These are phyloP conservation scores for Phocides pigmalion DNA, from an alignment of 1,140 invertebrate genomes.

Conservation along the genomic window DNA sequence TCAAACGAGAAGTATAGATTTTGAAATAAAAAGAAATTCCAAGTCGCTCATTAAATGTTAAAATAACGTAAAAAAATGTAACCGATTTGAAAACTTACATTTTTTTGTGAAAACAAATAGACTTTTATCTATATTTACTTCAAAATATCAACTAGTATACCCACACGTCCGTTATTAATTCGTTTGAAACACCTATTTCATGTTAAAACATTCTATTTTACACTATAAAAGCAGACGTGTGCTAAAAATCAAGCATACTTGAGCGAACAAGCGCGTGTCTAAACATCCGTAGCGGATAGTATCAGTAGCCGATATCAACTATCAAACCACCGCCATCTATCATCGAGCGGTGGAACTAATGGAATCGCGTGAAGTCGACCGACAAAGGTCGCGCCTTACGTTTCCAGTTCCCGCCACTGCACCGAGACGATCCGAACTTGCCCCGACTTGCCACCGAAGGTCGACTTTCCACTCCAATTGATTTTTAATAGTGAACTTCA, in stretches of 20 bases:
- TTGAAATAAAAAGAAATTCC: too few species aligned
- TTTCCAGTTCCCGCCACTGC: conserved; percentile 76
- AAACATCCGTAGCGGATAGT: conserved; percentile 16
- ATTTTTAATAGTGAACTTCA: conserved; percentile 80
- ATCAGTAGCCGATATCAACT: conserved; percentile 28
- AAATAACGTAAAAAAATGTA: too few species aligned
- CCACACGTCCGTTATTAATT: too few species aligned
- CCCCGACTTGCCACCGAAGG: conserved; percentile 51
- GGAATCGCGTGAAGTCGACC: conserved; percentile 73
- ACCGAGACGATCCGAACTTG: conserved; percentile 68
- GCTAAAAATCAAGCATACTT: conserved; percentile 11
- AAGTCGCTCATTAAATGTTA: too few species aligned
- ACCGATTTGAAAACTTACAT: too few species aligned
- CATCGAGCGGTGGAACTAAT: conserved; percentile 61
- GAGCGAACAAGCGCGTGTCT: not conserved
- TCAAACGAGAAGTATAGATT: too few species aligned
- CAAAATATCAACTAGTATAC: too few species aligned
- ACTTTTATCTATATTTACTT: too few species aligned
- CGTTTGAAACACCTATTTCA: too few species aligned
- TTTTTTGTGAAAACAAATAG: too few species aligned
- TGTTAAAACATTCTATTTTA: too few species aligned
- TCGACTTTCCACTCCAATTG: conserved; percentile 74
- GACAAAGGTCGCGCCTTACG: conserved; percentile 75
- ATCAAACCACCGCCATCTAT: conserved; percentile 64
- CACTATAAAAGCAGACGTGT: not conserved